Conservation (phyloP, 2,888 invertebrate genomes). For the Mythimna ferrago region DNA sequence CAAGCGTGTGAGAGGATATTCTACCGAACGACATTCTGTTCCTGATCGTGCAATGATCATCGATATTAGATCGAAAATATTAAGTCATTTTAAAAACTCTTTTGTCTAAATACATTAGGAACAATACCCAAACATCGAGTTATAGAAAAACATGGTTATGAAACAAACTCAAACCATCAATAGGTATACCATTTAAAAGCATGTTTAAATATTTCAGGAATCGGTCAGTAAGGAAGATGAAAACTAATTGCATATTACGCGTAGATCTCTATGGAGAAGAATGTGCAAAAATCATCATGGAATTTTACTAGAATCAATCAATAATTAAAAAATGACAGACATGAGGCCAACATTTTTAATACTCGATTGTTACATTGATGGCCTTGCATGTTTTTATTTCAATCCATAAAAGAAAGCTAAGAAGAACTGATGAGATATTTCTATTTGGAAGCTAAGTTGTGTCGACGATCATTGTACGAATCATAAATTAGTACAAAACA, state of each 20-base stretch:
- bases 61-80: neutral
- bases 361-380: neutral
- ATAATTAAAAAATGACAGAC: neutral
- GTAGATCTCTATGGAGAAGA: neutral
- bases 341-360: neutral
- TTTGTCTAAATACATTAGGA: neutral
- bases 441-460: neutral
- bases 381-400: neutral
- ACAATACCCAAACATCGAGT: neutral
- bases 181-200: too few relatives aligned
- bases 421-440: conserved; percentile 1
- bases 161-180: too few relatives aligned
- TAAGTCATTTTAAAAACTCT: neutral
- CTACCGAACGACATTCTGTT: neutral
- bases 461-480: conserved; percentile 25
- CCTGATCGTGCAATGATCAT: conserved; percentile 25
- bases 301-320: neutral
- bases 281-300: neutral
- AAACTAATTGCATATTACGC: neutral
- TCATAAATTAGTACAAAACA: conserved; percentile 23
- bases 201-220: neutral
- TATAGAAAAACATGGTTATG: neutral
- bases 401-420: neutral
- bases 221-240: neutral
- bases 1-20: conserved; percentile 5